Percentiles rank a stretch among this genome's conserved stretches.
Conservation (phyloP, 2,888 invertebrate genomes). For the Mayetiola destructor region DNA sequence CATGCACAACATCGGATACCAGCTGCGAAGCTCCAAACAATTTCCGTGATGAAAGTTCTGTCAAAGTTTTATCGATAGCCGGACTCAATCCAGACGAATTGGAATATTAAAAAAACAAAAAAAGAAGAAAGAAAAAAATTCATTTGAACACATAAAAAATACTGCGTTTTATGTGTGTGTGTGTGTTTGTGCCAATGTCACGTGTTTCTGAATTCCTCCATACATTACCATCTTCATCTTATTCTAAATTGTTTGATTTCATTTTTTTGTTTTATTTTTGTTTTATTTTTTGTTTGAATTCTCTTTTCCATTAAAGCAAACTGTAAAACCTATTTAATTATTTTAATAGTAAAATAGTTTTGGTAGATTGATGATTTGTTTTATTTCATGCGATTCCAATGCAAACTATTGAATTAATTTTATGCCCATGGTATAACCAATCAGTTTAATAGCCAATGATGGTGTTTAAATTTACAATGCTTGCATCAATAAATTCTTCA, state of each 20-base stretch:
- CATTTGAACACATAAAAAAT: not conserved
- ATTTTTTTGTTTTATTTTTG: too few relatives aligned
- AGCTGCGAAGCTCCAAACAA: conserved; percentile 50
- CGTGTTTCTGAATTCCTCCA: too few relatives aligned
- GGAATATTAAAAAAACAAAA: conserved; percentile 25
- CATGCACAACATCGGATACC: conserved; percentile 52
- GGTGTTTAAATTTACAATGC: conserved; percentile 39
- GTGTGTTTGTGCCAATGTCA: conserved; percentile 36
- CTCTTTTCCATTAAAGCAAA: too few relatives aligned
- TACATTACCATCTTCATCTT: too few relatives aligned
- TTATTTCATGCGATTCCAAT: conserved; percentile 37
- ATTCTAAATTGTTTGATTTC: too few relatives aligned
- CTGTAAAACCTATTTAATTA: too few relatives aligned
- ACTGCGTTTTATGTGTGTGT: not conserved
- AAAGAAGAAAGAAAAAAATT: not conserved
- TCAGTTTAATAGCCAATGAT: conserved; percentile 38
- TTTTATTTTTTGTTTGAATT: too few relatives aligned
- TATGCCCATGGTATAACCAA: conserved; percentile 43
- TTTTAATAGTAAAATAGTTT: too few relatives aligned
- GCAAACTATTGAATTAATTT: conserved; percentile 32
- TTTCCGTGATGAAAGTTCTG: conserved; percentile 26
- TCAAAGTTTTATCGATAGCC: conserved; percentile 28
- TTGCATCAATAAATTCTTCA: conserved; percentile 39
- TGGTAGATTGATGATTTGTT: conserved; percentile 37
- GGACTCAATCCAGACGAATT: conserved; percentile 29